Evolutionary conservation across 2,888 invertebrate species (phyloP).

Genomic region (Sinotaia quadrata): DNA sequence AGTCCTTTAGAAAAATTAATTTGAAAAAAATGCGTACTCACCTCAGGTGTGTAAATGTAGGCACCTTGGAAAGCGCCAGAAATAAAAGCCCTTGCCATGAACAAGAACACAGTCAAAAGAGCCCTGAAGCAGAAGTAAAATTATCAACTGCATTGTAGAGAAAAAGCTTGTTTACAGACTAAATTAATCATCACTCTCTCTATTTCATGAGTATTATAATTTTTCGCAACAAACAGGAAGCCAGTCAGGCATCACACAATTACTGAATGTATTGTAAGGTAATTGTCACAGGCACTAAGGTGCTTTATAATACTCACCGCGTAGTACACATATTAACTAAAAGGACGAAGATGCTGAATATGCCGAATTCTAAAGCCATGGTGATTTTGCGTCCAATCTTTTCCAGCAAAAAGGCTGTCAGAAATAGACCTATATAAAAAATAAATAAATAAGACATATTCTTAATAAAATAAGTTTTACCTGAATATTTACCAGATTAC

Average conservation of each 20-base stretch:
- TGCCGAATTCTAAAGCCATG: conserved; percentile 92
- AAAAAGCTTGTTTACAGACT: too few relatives aligned
- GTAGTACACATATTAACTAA: conserved; percentile 82
- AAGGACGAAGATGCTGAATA: conserved; percentile 81
- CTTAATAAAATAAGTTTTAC: too few relatives aligned
- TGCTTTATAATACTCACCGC: conserved; percentile 67
- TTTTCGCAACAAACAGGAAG: too few relatives aligned
- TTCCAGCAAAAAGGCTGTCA: conserved; percentile 79
- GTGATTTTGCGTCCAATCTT: conserved; percentile 91
- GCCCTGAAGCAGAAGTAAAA: conserved; percentile 33
- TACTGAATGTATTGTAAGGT: not conserved
- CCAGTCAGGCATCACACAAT: too few relatives aligned
- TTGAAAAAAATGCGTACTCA: not conserved
- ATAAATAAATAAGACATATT: too few relatives aligned
- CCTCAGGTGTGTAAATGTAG: conserved; percentile 41
- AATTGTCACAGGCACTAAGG: not conserved
- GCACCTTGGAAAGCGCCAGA: conserved; percentile 41
- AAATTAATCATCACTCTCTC: too few relatives aligned
- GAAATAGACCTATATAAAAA: conserved; percentile 56
- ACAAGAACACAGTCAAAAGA: conserved; percentile 36
- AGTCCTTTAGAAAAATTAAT: too few relatives aligned
- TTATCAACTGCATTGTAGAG: too few relatives aligned
- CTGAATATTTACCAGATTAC: too few relatives aligned
- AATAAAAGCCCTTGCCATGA: conserved; percentile 38
- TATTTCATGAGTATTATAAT: too few relatives aligned